phyloP scores from a whole-genome alignment of 2,113 vertebrate genomes.

The Serinus canaria region DNA sequence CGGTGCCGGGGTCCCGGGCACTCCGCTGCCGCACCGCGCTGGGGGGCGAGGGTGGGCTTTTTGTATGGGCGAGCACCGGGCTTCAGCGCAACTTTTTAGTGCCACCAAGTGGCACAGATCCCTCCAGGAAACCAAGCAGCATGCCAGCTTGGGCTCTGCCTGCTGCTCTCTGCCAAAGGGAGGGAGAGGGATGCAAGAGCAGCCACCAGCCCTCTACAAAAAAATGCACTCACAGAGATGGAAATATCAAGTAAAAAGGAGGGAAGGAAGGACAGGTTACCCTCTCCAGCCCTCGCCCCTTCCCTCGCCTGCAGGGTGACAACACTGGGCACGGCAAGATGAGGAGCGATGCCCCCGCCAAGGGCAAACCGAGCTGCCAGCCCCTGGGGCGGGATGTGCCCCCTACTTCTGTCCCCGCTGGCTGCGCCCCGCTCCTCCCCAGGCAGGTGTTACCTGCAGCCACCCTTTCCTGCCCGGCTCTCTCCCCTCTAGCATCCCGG shows the following conservation, averaged over 20 bases:
- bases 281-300: neutral
- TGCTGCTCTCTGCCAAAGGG: neutral
- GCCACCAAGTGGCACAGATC: conserved; percentile 78
- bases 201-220: neutral
- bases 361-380: neutral
- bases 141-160: conserved; percentile 15
- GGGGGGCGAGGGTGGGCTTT: neutral
- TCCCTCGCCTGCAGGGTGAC: neutral
- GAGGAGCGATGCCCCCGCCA: neutral
- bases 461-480: neutral
- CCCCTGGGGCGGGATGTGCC: neutral
- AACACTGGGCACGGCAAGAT: neutral
- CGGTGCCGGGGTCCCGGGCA: neutral
- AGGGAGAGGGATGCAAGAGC: neutral
- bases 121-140: conserved; percentile 58
- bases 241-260: neutral
- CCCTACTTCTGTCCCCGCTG: neutral
- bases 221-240: no score
- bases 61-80: neutral
- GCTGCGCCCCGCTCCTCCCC: neutral
- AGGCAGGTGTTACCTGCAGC: neutral
- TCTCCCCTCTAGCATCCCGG: no score
- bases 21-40: neutral
- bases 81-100: conserved; percentile 76
- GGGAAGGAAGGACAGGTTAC: neutral